Percentiles rank a stretch among this genome's conserved stretches.
phyloP scores from a whole-genome alignment of 2,888 invertebrate species.

The Philonicus albiceps region DNA sequence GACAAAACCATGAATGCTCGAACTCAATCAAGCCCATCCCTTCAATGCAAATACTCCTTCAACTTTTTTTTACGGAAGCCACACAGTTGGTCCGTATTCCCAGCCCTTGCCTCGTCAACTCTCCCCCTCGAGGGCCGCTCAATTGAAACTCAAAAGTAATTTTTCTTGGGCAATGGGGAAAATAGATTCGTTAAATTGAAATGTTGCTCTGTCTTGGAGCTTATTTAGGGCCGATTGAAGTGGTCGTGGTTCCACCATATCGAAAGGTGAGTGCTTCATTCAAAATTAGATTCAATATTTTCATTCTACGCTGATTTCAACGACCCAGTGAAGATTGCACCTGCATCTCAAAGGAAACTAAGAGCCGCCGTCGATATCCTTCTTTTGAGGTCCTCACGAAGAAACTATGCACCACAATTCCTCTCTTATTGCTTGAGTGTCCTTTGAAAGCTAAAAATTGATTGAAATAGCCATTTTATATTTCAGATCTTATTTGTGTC shows the following conservation, averaged over 20 bases:
- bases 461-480: neutral
- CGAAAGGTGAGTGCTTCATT: neutral
- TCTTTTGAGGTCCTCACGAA: neutral
- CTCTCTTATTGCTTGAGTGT: neutral
- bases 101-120: neutral
- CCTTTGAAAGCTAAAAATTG: neutral
- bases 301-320: neutral
- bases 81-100: neutral
- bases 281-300: neutral
- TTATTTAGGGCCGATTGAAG: neutral
- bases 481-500: neutral
- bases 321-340: neutral
- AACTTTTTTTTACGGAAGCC: neutral
- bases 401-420: neutral
- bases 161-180: neutral
- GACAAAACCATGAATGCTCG: neutral
- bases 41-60: neutral
- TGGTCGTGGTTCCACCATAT: neutral
- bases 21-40: neutral
- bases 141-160: neutral
- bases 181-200: neutral
- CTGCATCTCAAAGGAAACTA: neutral
- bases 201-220: neutral
- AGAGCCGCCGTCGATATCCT: neutral
- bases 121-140: neutral